A percentile compares a stretch with the other conserved stretches of the same genome.
phyloP scores from a whole-genome alignment of 2,888 invertebrate species.

The Autographa gamma region DNA sequence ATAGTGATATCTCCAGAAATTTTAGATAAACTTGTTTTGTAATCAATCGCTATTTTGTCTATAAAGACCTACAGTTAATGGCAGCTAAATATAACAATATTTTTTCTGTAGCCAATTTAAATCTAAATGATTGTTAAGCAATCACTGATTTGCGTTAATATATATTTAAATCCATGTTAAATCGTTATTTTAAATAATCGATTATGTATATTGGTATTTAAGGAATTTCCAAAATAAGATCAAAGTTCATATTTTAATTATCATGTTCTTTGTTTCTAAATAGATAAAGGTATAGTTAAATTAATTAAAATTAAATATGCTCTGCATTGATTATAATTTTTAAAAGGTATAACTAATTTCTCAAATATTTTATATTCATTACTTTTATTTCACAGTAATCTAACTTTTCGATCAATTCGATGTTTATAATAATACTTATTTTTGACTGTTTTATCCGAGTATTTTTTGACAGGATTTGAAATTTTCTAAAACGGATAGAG shows the following conservation, averaged over 20 bases:
- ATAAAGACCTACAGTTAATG: background rate
- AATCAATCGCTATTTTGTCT: background rate
- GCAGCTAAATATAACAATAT: background rate
- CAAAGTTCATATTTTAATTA: conserved; percentile 1
- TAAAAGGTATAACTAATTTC: too few species aligned
- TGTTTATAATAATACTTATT: too few species aligned
- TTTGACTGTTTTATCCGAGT: too few species aligned
- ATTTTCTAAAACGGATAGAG: too few species aligned
- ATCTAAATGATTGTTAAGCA: background rate
- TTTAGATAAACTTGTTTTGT: background rate
- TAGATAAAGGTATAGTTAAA: too few species aligned
- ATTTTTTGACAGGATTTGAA: too few species aligned
- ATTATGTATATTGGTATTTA: background rate
- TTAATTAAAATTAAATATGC: too few species aligned
- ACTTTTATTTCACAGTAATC: too few species aligned
- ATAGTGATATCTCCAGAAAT: too few species aligned
- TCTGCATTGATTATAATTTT: too few species aligned
- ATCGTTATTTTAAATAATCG: background rate
- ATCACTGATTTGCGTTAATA: background rate
- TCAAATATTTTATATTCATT: too few species aligned
- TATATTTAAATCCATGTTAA: conserved; percentile 1
- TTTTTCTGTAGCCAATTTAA: background rate
- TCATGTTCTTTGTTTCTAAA: background rate
- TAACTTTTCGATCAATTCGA: too few species aligned
- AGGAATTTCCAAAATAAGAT: background rate